Evolutionary conservation across 2,888 invertebrate species (phyloP).

Genomic region (Phrixothrix hirtus): DNA sequence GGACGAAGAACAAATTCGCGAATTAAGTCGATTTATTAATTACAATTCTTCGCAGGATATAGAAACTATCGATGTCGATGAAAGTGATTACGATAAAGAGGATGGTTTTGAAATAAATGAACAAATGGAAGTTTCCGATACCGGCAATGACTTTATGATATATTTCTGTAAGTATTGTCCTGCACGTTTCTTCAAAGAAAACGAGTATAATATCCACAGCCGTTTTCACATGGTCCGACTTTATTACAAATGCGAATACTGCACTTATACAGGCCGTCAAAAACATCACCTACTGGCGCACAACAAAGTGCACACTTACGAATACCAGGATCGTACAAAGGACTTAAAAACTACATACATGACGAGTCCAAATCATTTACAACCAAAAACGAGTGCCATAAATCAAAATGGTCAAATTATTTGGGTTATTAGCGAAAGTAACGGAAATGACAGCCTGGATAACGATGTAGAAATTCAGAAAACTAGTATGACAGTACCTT

Average conservation of each 20-base stretch:
- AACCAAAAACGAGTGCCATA: conserved; percentile 60
- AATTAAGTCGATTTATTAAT: conserved; percentile 48
- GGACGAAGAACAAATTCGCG: conserved; percentile 69
- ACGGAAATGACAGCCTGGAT: conserved; percentile 35
- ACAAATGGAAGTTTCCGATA: conserved; percentile 39
- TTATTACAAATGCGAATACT: conserved; percentile 72
- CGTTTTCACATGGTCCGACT: conserved; percentile 69
- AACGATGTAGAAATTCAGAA: conserved; percentile 38
- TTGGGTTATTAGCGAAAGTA: conserved; percentile 57
- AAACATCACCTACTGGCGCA: conserved; percentile 72
- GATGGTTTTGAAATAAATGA: conserved; percentile 45
- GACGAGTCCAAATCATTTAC: conserved; percentile 66
- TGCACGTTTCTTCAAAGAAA: conserved; percentile 76
- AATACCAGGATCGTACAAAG: conserved; percentile 78
- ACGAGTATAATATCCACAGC: conserved; percentile 73
- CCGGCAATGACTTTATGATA: conserved; percentile 54
- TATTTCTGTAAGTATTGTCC: conserved; percentile 83
- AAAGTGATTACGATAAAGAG: conserved; percentile 48
- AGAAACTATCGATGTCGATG: conserved; percentile 26
- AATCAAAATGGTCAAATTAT: conserved; percentile 46
- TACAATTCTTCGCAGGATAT: conserved; percentile 24
- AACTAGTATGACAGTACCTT: conserved; percentile 57
- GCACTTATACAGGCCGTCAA: conserved; percentile 76
- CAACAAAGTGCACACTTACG: conserved; percentile 71
- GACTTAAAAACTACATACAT: conserved; percentile 68